Base-by-base conservation (phyloP, 2,113 vertebrate genomes). In the Anguilla rostrata region DNA sequence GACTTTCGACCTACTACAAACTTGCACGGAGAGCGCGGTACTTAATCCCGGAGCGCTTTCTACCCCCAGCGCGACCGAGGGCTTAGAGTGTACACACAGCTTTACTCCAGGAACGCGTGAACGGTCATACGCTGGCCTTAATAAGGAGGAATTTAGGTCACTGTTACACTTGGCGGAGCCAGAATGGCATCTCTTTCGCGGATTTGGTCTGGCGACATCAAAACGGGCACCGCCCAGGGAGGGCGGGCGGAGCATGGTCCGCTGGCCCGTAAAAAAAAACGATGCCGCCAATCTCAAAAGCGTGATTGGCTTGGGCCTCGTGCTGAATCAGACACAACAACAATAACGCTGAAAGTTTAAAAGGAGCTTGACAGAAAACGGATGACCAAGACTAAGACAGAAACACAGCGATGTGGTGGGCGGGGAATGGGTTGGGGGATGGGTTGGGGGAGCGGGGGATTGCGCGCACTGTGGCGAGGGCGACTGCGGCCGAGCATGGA, bases 351-450 rank as follows among this genome's bases (percentile, higher is more conserved):
- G 78, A 49, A 29, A 43, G 53, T 46, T 49, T 26, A 81, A 39
- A 34, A 41, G 18, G 40, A 18, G 22, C 88, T 84, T 80, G 84
- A 91, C 85, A 88, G 46, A 90, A 85, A 60, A 18, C 18, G 56
- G 18, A 85, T 88, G 85, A 86, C 85, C 90, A 90, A 89, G 88
- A 90, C 90, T 88, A 87, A 87, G 11, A 39, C 90, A 89, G 82
- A 94, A 94, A 94, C 93, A 91, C 91, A 92, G 92, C 93, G 91
- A 89, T 93, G 93, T 92, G 91, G 91, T 91, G 91, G 92, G 86
- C 87, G 88, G 88, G 90, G 88, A 92, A 94, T 92, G 89, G 88
- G 83, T 87, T 87, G 86, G 63, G 6, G 34, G 34, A 34, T 34
- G 34, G 34, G 34, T 34, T 34, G 34, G 34, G 90, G 92, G 88